Base-by-base conservation (phyloP, 2,888 invertebrate species). In the Tetropium fuscum region DNA sequence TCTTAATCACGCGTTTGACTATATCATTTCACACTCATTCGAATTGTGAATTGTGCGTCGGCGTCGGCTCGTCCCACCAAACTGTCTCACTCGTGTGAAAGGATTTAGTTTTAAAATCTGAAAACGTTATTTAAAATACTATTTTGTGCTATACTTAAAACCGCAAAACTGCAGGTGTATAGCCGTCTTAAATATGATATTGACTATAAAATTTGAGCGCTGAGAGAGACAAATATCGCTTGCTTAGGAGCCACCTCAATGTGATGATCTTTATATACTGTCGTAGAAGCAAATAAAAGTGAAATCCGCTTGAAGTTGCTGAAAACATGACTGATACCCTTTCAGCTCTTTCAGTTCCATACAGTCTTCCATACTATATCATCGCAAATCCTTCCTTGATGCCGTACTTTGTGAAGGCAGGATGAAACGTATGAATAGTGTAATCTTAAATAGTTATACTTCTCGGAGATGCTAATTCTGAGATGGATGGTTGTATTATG, bases 241-340 rank as follows among this genome's bases (percentile, higher is more conserved):
- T n/a, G n/a, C n/a, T n/a, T n/a, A n/a, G n/a, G n/a, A n/a, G 16
- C 15, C 1, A n/a, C 16, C 10, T 7, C 36, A 36, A 22, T 36
- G 38, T 22, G 36, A 48, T 48, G 36, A 48, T 48, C 48, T 48
- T 36, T 38, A 22, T 22, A 48, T 48, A 48, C 20, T 48, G 48
- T 36, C 20, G 36, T 18, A 27, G 3, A 40, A 30, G 18, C 40
- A 51, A 51, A 51, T 51, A 51, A 51, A 51, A 51, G 40, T 27
- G 8, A 36, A 22, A 47, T 47, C 41, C 41, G 18, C 55, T 30
- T 20, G 19, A 45, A 55, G 30, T 32, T 54, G 27, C 41, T 55
- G 55, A 47, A 40, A 55, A 55, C 55, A 40, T 40, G 51, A 51
- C 40, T 51, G 51, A 51, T 51, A 51, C 27, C 51, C 51, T 51